phyloP scores from a whole-genome alignment of 2,888 invertebrate species.

The Ormyrus pomaceus region DNA sequence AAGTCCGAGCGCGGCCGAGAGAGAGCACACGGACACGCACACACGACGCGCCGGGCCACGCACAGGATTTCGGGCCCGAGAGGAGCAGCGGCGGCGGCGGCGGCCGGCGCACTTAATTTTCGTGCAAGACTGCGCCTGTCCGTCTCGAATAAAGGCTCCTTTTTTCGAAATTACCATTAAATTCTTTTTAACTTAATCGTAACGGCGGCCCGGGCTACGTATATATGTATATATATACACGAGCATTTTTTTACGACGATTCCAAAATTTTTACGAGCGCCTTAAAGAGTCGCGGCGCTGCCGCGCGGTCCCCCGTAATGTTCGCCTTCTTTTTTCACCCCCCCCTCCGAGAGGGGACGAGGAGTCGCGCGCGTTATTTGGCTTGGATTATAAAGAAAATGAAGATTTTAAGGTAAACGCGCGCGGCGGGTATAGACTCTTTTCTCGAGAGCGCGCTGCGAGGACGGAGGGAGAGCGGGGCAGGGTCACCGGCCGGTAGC shows the following conservation, averaged over 20 bases:
- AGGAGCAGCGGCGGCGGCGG: no score
- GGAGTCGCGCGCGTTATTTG: slow-evolving; percentile 18
- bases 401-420: slow-evolving; percentile 39
- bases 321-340: background rate
- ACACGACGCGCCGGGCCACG: background rate
- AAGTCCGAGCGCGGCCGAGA: background rate
- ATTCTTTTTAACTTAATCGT: slow-evolving; percentile 29
- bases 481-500: slow-evolving; percentile 36
- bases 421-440: background rate
- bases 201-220: background rate
- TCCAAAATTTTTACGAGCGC: slow-evolving; percentile 25
- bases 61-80: background rate
- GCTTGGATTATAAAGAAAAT: slow-evolving; percentile 32
- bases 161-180: slow-evolving; percentile 26
- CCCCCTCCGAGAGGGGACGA: background rate
- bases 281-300: background rate
- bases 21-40: background rate
- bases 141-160: background rate
- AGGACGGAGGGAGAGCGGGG: no score
- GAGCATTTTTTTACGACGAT: background rate
- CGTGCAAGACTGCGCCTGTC: background rate
- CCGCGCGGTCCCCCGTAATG: background rate
- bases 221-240: background rate
- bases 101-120: slow-evolving; percentile 21
- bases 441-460: background rate